These are phyloP conservation scores for Parauchenoglanis punctatus DNA, from an alignment of 2,797 vertebrate genomes.

Conservation along the genomic window DNA sequence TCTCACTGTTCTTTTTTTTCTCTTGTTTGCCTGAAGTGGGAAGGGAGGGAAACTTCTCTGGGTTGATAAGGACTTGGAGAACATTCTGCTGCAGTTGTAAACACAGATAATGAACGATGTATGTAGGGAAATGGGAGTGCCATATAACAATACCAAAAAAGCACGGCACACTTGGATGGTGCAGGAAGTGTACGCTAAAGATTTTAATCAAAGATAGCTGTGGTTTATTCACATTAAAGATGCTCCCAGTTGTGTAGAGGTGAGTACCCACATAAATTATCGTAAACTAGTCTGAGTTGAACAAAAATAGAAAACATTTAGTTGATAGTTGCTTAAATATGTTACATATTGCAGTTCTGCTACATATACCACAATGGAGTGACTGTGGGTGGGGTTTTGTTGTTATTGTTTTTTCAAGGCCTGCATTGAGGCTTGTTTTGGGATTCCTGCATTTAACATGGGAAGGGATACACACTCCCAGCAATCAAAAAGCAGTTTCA, in stretches of 20 bases:
- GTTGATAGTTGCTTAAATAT: background rate
- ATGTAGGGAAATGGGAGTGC: slow-evolving; percentile 26
- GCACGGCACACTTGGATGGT: background rate
- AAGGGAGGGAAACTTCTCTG: slow-evolving; percentile 56
- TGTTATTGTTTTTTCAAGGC: background rate
- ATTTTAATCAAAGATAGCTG: background rate
- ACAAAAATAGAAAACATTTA: background rate
- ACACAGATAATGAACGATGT: slow-evolving; percentile 37
- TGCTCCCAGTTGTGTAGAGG: background rate
- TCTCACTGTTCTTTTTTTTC: background rate
- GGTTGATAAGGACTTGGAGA: slow-evolving; percentile 54
- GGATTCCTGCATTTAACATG: background rate
- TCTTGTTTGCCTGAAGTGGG: slow-evolving; percentile 30
- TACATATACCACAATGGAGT: background rate
- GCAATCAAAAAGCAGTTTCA: background rate
- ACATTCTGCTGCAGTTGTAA: slow-evolving; percentile 41
- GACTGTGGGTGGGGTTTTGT: too few species aligned
- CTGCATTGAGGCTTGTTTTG: background rate
- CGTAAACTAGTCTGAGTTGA: background rate
- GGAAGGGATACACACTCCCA: background rate
- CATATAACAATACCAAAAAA: slow-evolving; percentile 6
- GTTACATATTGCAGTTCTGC: background rate
- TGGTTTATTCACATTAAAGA: background rate
- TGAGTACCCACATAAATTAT: background rate
- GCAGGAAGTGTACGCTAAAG: background rate